phyloP scores from a whole-genome alignment of 2,797 vertebrate genomes.

The Rhinatrema bivittatum region DNA sequence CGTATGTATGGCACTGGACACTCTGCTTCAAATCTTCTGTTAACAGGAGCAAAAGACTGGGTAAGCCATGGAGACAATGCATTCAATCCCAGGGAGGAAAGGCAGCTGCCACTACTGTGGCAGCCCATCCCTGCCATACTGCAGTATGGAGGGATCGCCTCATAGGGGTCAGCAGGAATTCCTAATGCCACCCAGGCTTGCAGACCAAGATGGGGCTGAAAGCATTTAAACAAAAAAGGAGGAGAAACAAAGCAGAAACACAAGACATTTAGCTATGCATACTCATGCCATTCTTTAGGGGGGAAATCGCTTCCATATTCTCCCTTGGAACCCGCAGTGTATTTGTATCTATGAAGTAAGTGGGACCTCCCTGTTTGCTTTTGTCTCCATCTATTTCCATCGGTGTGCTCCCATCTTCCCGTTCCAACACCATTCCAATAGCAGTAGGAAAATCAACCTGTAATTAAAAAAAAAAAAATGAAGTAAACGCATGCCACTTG shows the following conservation, averaged over 20 bases:
- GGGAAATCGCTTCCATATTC: constrained; percentile 95
- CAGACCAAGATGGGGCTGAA: too few species aligned
- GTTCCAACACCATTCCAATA: constrained; percentile 86
- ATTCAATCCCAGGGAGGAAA: too few species aligned
- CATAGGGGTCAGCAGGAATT: too few species aligned
- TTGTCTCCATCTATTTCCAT: constrained; percentile 97
- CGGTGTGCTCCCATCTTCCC: constrained; percentile 87
- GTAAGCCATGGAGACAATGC: too few species aligned
- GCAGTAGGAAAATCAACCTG: constrained; percentile 98
- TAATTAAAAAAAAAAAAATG: constrained; percentile 8
- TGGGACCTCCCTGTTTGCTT: constrained; percentile 83
- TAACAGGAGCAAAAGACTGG: too few species aligned
- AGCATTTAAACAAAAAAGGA: too few species aligned
- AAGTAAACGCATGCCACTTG: not conserved
- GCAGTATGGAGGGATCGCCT: too few species aligned
- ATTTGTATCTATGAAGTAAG: constrained; percentile 95
- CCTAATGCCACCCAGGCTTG: too few species aligned
- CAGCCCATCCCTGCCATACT: too few species aligned
- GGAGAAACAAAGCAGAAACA: constrained; percentile 2
- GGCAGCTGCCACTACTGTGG: too few species aligned
- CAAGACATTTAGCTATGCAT: constrained; percentile 51
- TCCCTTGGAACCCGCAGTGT: constrained; percentile 90
- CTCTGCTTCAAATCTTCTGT: too few species aligned
- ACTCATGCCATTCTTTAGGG: constrained; percentile 98
- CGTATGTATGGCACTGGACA: too few species aligned